Conservation (phyloP, 2,888 invertebrate species). For the Amphipoea oculea region DNA sequence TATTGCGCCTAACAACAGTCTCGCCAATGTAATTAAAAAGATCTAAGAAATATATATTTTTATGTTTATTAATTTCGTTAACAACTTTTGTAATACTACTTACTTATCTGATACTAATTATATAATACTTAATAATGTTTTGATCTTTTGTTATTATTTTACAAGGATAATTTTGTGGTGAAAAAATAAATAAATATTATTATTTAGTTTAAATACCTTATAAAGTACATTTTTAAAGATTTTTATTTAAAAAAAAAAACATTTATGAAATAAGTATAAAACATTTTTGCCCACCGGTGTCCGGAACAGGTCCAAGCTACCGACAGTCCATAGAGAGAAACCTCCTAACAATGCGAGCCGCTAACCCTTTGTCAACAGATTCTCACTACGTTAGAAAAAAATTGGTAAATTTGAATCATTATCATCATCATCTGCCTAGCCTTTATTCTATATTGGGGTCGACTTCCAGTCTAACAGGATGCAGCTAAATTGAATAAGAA, state of each 20-base stretch:
- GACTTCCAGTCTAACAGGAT: not conserved
- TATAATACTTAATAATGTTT: not conserved
- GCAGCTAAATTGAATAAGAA: not conserved
- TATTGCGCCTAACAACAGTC: conserved; percentile 6
- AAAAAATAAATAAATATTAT: too few species aligned
- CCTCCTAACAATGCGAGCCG: too few species aligned
- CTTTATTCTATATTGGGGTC: not conserved
- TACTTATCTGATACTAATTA: too few species aligned
- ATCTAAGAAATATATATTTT: conserved; percentile 2
- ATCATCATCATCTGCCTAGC: not conserved
- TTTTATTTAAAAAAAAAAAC: too few species aligned
- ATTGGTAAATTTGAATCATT: not conserved
- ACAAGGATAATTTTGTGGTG: too few species aligned
- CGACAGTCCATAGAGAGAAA: too few species aligned
- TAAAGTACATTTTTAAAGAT: too few species aligned
- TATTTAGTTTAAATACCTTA: not conserved
- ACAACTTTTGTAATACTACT: not conserved
- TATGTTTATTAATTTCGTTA: not conserved
- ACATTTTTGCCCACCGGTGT: too few species aligned
- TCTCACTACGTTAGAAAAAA: not conserved
- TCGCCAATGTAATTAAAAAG: conserved; percentile 20
- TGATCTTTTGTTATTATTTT: not conserved
- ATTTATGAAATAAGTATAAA: too few species aligned
- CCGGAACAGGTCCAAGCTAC: too few species aligned
- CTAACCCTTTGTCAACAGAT: not conserved